Conservation (phyloP, 2,113 vertebrate genomes). For the Dicrurus megarhynchus region DNA sequence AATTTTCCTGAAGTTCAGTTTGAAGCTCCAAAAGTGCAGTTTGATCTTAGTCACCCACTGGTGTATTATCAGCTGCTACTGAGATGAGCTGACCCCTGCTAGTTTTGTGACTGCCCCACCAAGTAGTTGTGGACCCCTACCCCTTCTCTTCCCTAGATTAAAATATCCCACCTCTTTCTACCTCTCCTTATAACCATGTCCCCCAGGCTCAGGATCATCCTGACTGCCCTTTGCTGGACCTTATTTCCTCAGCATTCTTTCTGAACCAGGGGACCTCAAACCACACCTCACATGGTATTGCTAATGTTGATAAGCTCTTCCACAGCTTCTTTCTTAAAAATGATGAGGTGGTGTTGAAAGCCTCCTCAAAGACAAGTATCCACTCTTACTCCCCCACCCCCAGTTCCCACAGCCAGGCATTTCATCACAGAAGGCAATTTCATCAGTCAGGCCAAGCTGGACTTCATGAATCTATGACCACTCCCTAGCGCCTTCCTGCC, state of each 20-base stretch:
- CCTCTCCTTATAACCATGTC: neutral
- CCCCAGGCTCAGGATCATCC: neutral
- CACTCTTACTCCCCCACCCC: neutral
- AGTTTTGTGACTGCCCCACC: neutral
- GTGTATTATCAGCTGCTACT: neutral
- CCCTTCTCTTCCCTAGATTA: neutral
- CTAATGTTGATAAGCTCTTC: neutral
- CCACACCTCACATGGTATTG: neutral
- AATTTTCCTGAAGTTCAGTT: neutral
- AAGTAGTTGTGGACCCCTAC: neutral
- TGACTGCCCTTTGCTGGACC: neutral
- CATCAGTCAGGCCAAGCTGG: neutral
- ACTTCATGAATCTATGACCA: neutral
- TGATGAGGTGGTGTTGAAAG: neutral
- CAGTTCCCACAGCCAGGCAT: neutral
- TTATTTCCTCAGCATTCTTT: neutral
- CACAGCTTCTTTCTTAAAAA: neutral
- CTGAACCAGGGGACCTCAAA: neutral
- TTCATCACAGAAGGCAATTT: neutral
- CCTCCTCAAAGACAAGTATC: neutral
- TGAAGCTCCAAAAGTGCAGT: neutral
- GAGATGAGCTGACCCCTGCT: neutral
- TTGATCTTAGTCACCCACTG: neutral
- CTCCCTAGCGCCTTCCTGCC: neutral
- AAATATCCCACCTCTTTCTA: neutral